Percentiles rank a stretch among this genome's conserved stretches.
These are phyloP conservation scores for Thunnus albacares DNA, from an alignment of 2,797 vertebrate genomes.

Conservation along the genomic window DNA sequence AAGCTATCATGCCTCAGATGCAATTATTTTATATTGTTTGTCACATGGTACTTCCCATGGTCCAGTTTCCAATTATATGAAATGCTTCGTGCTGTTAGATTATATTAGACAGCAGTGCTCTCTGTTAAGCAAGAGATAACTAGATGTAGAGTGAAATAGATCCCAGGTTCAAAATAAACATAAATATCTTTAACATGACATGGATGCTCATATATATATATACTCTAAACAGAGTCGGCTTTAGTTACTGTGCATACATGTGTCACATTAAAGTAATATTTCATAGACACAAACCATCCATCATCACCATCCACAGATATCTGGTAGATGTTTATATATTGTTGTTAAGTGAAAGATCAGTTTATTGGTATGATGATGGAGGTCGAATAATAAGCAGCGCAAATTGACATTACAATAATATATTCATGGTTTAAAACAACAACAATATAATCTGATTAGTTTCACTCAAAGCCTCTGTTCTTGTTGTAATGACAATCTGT, in stretches of 20 bases:
- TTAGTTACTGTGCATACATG: neutral
- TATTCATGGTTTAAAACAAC: slow-evolving; percentile 50
- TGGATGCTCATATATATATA: neutral
- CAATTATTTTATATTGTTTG: neutral
- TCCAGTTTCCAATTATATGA: neutral
- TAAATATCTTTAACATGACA: neutral
- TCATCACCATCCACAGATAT: neutral
- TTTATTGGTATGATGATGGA: slow-evolving; percentile 20
- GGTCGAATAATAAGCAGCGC: slow-evolving; percentile 35
- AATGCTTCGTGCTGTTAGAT: slow-evolving; percentile 1
- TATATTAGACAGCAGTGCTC: neutral
- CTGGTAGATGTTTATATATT: neutral
- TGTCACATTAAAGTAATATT: neutral
- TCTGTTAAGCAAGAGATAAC: neutral
- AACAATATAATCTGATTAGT: slow-evolving; percentile 73
- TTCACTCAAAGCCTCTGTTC: slow-evolving; percentile 68
- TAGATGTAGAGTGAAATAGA: neutral
- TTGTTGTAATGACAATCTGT: slow-evolving; percentile 70
- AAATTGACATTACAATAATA: slow-evolving; percentile 53
- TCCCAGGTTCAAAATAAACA: neutral
- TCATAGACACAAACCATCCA: neutral
- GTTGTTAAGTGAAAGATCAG: neutral
- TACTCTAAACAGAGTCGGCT: neutral
- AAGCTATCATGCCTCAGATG: neutral
- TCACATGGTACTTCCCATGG: neutral